These are phyloP conservation scores for Fabriciana adippe DNA, from an alignment of 2,888 invertebrate species.

Conservation along the genomic window DNA sequence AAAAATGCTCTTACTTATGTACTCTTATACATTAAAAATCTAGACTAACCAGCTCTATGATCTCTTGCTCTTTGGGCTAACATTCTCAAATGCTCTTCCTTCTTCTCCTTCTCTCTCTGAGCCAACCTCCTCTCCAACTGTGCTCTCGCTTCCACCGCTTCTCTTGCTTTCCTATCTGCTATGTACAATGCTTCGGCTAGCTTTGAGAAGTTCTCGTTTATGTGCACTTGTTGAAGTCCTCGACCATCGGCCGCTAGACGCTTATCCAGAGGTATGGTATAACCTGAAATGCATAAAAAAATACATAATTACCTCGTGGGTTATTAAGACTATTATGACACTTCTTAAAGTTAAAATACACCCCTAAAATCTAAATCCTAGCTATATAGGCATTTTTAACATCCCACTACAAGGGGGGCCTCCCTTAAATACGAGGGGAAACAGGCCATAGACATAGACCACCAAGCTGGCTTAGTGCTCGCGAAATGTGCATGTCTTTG, in stretches of 20 bases:
- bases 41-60: conserved; percentile 92
- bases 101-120: conserved; percentile 98
- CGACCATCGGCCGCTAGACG: conserved; percentile 98
- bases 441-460: no score
- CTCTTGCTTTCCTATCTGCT: conserved; percentile 97
- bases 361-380: not conserved
- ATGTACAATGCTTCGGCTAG: conserved; percentile 98
- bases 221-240: conserved; percentile 97
- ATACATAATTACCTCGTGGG: no score
- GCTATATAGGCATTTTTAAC: no score
- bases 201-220: conserved; percentile 99
- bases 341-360: not conserved
- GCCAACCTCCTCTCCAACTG: conserved; percentile 98
- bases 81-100: conserved; percentile 95
- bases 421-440: no score
- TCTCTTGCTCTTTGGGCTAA: conserved; percentile 98
- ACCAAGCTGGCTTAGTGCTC: no score
- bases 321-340: no score
- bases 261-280: conserved; percentile 99
- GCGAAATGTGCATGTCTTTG: no score
- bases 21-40: not conserved
- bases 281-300: conserved; percentile 80
- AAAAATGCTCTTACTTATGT: no score
- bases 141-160: conserved; percentile 98
- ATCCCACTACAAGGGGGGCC: no score